A percentile compares a stretch with the other conserved stretches of the same genome.
These are phyloP conservation scores for Astropecten irregularis DNA, from an alignment of 53 echinoderm and acorn worm genomes.

Conservation along the genomic window DNA sequence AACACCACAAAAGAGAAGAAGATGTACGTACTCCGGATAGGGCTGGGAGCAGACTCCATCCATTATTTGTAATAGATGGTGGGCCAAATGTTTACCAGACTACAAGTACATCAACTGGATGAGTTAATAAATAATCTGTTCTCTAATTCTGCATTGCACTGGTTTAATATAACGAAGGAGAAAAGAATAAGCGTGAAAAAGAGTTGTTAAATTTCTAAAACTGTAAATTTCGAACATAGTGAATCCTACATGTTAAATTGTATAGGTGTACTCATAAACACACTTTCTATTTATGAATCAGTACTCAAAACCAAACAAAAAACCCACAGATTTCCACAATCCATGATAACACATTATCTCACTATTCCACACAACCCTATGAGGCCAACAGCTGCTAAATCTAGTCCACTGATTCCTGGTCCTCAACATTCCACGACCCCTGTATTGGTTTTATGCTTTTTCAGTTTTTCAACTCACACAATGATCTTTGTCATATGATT, in stretches of 20 bases:
- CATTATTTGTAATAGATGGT: no score
- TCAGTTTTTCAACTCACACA: no score
- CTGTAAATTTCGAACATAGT: not conserved
- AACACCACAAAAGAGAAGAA: no score
- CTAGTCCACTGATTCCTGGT: not conserved
- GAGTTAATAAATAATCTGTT: slow-evolving; percentile 40
- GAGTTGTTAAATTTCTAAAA: slow-evolving; percentile 25
- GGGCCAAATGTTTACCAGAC: no score
- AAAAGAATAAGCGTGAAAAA: no score
- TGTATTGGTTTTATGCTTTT: no score
- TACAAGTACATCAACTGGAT: not conserved
- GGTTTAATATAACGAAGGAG: not conserved
- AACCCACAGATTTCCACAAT: not conserved
- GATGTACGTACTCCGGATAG: no score
- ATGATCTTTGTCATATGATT: no score
- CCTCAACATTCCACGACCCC: not conserved
- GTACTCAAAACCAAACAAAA: not conserved
- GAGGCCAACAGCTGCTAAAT: no score
- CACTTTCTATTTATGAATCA: not conserved
- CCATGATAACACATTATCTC: not conserved
- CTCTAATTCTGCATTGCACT: slow-evolving; percentile 24
- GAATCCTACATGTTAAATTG: not conserved
- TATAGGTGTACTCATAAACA: not conserved
- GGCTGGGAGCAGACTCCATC: no score
- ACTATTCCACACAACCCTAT: not conserved